These are phyloP conservation scores for Caranx ignobilis DNA, from an alignment of 2,113 vertebrate species.

Conservation along the genomic window DNA sequence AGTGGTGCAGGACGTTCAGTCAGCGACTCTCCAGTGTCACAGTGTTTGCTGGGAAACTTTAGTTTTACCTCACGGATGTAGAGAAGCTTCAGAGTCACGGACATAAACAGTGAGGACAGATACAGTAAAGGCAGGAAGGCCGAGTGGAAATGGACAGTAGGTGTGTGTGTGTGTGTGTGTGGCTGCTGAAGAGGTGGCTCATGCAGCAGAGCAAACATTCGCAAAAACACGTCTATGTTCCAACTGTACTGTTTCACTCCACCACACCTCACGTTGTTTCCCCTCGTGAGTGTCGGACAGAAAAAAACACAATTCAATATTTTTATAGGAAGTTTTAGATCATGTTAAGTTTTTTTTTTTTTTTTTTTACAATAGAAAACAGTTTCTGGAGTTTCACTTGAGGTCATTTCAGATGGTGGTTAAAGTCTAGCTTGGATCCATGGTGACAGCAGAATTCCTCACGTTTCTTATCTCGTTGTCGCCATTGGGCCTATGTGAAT, in stretches of 20 bases:
- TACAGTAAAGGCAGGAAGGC: conserved; percentile 26
- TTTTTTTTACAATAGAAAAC: conserved; percentile 46
- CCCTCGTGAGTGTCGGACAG: conserved; percentile 27
- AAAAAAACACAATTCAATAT: conserved; percentile 32
- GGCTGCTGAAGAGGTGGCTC: conserved; percentile 18
- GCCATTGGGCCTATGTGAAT: conserved; percentile 83
- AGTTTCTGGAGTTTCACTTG: conserved; percentile 69
- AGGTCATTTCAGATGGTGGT: conserved; percentile 83
- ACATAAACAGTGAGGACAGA: conserved; percentile 12
- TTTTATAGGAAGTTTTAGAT: conserved; percentile 48
- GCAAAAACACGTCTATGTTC: conserved; percentile 34
- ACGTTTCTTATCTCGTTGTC: conserved; percentile 84
- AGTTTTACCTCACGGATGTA: not conserved
- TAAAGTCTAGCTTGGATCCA: conserved; percentile 83
- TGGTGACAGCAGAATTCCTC: conserved; percentile 84
- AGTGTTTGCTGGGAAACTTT: conserved; percentile 15
- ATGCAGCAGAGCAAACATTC: conserved; percentile 54
- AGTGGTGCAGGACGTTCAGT: conserved; percentile 24
- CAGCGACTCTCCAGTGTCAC: not conserved
- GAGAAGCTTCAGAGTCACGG: not conserved
- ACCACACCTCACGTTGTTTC: conserved; percentile 13
- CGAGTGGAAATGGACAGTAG: conserved; percentile 39
- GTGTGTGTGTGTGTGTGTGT: conserved; percentile 15
- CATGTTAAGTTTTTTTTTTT: conserved; percentile 18
- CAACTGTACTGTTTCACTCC: conserved; percentile 26